phyloP scores from a whole-genome alignment of 2,888 invertebrate genomes.

The Chromoteleia sp. region DNA sequence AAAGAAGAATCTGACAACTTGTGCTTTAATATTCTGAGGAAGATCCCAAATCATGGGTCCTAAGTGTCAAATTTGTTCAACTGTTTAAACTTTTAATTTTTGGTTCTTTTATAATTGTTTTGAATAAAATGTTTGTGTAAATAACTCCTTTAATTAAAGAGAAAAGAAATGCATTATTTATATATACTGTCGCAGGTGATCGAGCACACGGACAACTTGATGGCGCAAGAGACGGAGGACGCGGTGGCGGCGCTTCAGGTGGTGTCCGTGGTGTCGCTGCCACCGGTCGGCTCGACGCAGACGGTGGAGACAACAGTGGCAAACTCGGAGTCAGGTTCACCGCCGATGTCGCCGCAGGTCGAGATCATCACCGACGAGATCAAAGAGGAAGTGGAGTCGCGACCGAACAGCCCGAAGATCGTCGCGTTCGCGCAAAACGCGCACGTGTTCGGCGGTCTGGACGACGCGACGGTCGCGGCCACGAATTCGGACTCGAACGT shows the following conservation, averaged over 20 bases:
- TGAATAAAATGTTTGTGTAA: no score
- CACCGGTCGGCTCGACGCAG: conserved; percentile 88
- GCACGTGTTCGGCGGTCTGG: conserved; percentile 77
- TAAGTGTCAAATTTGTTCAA: no score
- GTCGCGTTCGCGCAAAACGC: conserved; percentile 76
- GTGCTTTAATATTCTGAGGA: no score
- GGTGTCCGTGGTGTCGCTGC: conserved; percentile 86
- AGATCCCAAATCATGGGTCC: no score
- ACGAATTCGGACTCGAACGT: conserved; percentile 59
- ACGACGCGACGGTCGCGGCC: conserved; percentile 71
- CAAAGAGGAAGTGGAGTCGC: conserved; percentile 78
- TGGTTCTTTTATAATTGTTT: no score
- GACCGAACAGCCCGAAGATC: conserved; percentile 79
- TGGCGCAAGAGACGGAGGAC: conserved; percentile 83
- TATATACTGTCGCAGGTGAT: conserved; percentile 80
- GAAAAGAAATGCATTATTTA: no score
- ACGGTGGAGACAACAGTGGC: conserved; percentile 86
- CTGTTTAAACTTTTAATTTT: no score
- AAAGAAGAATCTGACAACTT: no score
- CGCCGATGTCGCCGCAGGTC: conserved; percentile 80
- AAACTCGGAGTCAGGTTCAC: conserved; percentile 84
- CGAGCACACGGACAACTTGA: conserved; percentile 82
- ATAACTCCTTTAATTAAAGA: no score
- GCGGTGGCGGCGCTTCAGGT: conserved; percentile 85
- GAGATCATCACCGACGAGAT: conserved; percentile 79